Base-by-base conservation (phyloP, 2,888 invertebrate genomes). In the Rotaria sp. region DNA sequence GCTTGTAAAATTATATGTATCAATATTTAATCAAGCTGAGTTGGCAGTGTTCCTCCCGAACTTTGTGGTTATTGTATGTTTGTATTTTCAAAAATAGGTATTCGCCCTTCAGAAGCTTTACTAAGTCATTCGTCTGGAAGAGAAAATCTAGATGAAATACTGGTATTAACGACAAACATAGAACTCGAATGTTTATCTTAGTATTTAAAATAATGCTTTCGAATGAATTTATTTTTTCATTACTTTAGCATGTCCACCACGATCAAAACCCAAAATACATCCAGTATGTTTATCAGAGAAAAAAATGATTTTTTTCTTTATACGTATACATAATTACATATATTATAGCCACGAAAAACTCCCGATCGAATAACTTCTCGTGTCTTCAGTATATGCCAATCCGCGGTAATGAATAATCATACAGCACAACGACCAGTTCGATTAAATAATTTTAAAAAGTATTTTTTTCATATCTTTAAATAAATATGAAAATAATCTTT, bases 381-480 rank as follows among this genome's bases (percentile, higher is more conserved):
- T 45, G 80, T 80, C 13, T 80, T 80, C 80, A 80, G 80, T 80
- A 80, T 80, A 45, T 41, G 41, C n/a, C 80, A 80, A 80, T 45
- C 80, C 45, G 45, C 80, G 45, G n/a, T 45, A 13, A 80, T 45
- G 45, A 45, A 80, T n/a, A 45, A 41, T 45, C 80, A 80, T 45
- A 80, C 45, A 24, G 45, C 80, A n/a, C 80, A 80, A 45, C 45
- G 45, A 26, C 45, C 80, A 45, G 80, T 80, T 80, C 80, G 45
- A 80, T 45, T 45, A 45, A 80, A 80, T 80, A 80, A 80, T 80
- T 15, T 80, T 1, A 80, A 80, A 24, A 80, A 45, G 80, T 45
- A 45, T 8, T 41, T 38, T 45, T 80, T 75, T 80, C n/a, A 3
- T 41, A 1, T 75, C 41, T 7, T 21, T 21, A 45, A n/a, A 15